Base-by-base conservation (phyloP, 2,113 vertebrate species). In the Tachuris rubrigastra region DNA sequence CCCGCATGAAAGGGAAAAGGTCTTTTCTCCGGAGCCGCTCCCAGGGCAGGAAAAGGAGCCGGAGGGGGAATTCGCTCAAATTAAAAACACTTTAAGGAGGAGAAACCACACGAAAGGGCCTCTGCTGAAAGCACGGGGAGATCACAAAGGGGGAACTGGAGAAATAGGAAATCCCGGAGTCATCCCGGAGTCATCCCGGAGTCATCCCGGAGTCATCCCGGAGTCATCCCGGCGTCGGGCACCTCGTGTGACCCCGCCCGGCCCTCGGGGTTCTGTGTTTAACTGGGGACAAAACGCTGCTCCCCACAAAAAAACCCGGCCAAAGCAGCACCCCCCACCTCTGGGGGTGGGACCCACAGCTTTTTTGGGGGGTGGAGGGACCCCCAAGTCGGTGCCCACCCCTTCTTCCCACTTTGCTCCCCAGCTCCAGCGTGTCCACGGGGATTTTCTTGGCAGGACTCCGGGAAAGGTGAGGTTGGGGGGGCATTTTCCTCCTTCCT, bases 71-170 rank as follows among this genome's bases (percentile, higher is more conserved):
- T 16, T 79, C 10, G 67, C 60, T 50, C 94, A 44, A 91, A 93
- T 94, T 90, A 95, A 93, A 93, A 93, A 60, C 94, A 79, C 88
- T 96, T 96, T 95, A 44, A 79, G 42, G 2, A 6, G 2, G 5
- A 79, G 82, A 95, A 96, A 96, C 95, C 95, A 82, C 92, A 95
- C 69, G 14, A 95, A 95, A 95, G 65, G 82, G 62, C 6, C 10
- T 7, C 3, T 21, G 87, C 33, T 79, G 90, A 89, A 95, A 89
- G 42, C 87, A 85, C 33, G 5, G 2, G 0, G 7, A 74, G 85
- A 87, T 91, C 87, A 67, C 74, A 89, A 87, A 93, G 81, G 47
- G 59, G 35, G 74, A 41, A 7, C 52, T 55, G 8, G 6, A 91
- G 92, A 72, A 95, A 82, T 68, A 87, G 92, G 94, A 95, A 96